Evolutionary conservation across 2,797 vertebrate species (phyloP).

Genomic region (Stomatorhinus walkeri): DNA sequence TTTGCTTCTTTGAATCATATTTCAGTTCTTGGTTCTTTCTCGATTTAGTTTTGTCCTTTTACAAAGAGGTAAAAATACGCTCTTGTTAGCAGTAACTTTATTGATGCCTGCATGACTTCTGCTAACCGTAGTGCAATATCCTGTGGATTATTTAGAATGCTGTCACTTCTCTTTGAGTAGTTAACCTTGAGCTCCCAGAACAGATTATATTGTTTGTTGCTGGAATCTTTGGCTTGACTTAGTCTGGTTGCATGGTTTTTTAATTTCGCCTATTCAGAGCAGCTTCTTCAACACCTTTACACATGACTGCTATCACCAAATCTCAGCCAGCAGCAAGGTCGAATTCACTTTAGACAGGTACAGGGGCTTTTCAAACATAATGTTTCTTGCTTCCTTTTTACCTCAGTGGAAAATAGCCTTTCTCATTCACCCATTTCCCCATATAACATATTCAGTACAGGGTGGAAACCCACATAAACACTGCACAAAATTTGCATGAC

Average conservation of each 20-base stretch:
- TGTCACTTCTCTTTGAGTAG: background rate
- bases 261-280: background rate
- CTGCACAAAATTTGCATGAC: background rate
- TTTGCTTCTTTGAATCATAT: background rate
- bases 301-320: background rate
- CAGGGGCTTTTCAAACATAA: background rate
- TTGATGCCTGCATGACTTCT: background rate
- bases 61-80: background rate
- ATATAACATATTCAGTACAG: background rate
- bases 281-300: background rate
- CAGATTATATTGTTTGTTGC: background rate
- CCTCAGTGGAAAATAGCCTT: background rate
- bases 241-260: background rate
- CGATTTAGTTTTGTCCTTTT: background rate
- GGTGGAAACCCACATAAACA: background rate
- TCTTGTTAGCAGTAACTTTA: background rate
- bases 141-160: background rate
- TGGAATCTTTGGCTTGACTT: background rate
- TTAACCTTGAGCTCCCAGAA: background rate
- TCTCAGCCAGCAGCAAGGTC: background rate
- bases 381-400: no score
- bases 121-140: background rate
- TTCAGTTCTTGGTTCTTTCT: background rate
- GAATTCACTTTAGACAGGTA: background rate
- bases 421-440: background rate